A percentile compares a stretch with the other conserved stretches of the same genome.
phyloP scores from a whole-genome alignment of 1,140 invertebrate genomes.

The Ruditapes philippinarum region DNA sequence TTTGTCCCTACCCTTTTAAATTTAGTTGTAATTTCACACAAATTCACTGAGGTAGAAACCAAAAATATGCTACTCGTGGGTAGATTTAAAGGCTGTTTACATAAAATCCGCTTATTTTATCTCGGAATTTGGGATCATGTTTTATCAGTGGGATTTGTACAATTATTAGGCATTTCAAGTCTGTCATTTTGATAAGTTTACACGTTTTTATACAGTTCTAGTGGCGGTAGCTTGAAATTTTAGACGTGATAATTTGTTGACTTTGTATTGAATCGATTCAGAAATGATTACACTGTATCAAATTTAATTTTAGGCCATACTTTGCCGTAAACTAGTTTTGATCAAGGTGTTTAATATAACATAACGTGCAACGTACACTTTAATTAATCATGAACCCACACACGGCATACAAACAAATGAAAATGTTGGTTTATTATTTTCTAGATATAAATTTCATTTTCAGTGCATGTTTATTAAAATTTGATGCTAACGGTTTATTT shows the following conservation, averaged over 20 bases:
- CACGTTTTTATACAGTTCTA: constrained; percentile 6
- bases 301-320: background rate
- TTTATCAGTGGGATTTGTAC: constrained; percentile 58
- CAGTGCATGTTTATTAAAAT: too few species aligned
- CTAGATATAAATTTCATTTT: too few species aligned
- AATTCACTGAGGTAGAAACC: constrained; percentile 50
- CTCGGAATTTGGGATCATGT: constrained; percentile 12
- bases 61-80: constrained; percentile 38
- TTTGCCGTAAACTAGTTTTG: background rate
- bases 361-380: background rate
- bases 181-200: constrained; percentile 26
- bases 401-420: too few species aligned
- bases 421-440: too few species aligned
- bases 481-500: too few species aligned
- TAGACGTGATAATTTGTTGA: constrained; percentile 59
- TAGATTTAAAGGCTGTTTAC: constrained; percentile 54
- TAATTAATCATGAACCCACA: too few species aligned
- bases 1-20: constrained; percentile 9
- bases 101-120: constrained; percentile 35
- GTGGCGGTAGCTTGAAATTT: constrained; percentile 33
- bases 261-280: constrained; percentile 40
- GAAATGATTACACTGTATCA: constrained; percentile 38
- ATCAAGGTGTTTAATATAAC: constrained; percentile 1
- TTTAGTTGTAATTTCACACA: constrained; percentile 23
- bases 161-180: constrained; percentile 59